These are phyloP conservation scores for Pterocles orientalis DNA, from an alignment of 2,113 vertebrate genomes.

Conservation along the genomic window DNA sequence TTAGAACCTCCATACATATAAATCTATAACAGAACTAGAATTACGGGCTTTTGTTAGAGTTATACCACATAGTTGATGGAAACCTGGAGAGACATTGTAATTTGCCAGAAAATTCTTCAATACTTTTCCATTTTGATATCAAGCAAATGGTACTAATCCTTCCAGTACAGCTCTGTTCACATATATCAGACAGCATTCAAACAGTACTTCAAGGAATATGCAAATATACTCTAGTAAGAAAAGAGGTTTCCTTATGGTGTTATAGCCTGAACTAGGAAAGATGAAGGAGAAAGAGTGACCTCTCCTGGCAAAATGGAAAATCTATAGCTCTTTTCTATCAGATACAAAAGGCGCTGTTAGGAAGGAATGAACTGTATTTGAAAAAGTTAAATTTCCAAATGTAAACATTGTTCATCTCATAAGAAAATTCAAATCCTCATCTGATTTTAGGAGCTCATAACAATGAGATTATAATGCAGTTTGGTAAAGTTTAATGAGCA, in stretches of 20 bases:
- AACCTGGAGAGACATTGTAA: background rate
- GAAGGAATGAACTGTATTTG: background rate
- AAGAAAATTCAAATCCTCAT: conserved; percentile 36
- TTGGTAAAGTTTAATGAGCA: conserved; percentile 41
- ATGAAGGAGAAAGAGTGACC: conserved; percentile 80
- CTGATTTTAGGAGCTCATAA: conserved; percentile 2
- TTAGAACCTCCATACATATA: background rate
- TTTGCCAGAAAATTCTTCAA: background rate
- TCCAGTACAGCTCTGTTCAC: background rate
- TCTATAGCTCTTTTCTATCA: background rate
- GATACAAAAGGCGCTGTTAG: background rate
- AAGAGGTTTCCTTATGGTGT: background rate
- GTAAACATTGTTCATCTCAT: background rate
- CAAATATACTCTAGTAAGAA: background rate
- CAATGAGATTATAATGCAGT: conserved; percentile 30
- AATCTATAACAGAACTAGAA: background rate
- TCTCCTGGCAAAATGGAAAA: conserved; percentile 71
- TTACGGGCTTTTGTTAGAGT: background rate
- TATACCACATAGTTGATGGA: background rate
- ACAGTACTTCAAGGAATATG: conserved; percentile 17
- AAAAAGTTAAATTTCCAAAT: background rate
- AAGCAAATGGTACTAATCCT: background rate
- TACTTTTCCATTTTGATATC: background rate
- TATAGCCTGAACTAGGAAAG: background rate
- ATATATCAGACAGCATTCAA: conserved; percentile 13